These are phyloP conservation scores for rabbit (Oryctolagus cuniculus) DNA, from an alignment of 2,113 vertebrate genomes.

Conservation along the genomic window DNA sequence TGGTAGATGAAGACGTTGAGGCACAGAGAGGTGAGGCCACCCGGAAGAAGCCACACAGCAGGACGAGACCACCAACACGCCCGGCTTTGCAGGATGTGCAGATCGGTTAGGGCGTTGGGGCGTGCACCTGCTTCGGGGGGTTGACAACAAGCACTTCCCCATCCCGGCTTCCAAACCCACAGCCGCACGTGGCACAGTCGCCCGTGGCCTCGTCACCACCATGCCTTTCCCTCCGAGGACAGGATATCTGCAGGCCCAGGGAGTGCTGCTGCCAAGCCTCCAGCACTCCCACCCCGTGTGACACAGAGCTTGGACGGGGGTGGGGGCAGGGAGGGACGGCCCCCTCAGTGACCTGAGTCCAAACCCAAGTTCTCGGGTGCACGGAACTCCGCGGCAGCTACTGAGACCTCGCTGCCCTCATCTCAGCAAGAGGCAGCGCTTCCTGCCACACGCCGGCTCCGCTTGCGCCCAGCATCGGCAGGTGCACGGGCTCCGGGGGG, in stretches of 20 bases:
- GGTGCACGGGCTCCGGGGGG: not conserved
- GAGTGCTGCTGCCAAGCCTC: not conserved
- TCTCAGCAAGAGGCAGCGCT: not conserved
- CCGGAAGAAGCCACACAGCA: not conserved
- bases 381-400: not conserved
- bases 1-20: not conserved
- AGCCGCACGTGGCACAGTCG: not conserved
- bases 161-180: not conserved
- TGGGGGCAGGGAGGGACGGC: not conserved
- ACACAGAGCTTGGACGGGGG: not conserved
- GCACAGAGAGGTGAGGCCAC: slow-evolving; percentile 70
- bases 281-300: accelerated
- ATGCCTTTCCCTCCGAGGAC: not conserved
- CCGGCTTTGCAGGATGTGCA: not conserved
- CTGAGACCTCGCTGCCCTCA: not conserved
- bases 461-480: not conserved
- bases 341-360: accelerated
- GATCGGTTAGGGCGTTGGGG: accelerated
- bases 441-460: not conserved
- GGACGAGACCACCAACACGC: not conserved
- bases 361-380: not conserved
- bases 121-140: not conserved
- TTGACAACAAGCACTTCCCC: not conserved
- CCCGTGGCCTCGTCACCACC: too few species aligned
- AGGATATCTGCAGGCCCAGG: not conserved